These are phyloP conservation scores for Pachyseris speciosa DNA, from an alignment of 64 coral and sea anemone species.

Conservation along the genomic window DNA sequence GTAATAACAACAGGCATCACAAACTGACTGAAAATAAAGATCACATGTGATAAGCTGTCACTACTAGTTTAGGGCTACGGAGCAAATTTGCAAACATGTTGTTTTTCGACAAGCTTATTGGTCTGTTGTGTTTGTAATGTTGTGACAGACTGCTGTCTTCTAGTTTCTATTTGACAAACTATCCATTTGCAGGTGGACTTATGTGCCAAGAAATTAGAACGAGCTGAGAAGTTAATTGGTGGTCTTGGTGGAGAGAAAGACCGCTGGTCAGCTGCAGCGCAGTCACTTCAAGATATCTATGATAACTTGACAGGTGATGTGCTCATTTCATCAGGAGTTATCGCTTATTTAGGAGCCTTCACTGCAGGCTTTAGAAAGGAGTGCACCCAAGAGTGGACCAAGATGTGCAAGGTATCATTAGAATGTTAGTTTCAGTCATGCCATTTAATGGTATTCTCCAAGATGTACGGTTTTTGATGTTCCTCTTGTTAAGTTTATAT, in stretches of 20 bases:
- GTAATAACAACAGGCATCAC: no score
- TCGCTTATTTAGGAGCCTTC: conserved; percentile 98
- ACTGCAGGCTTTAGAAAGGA: conserved; percentile 96
- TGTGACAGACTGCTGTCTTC: background rate
- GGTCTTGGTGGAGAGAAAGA: conserved; percentile 99
- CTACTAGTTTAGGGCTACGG: no score
- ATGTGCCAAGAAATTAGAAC: conserved; percentile 94
- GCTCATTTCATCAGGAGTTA: conserved; percentile 96
- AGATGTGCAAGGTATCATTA: conserved; percentile 83
- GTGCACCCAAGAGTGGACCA: conserved; percentile 94
- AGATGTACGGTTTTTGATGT: no score
- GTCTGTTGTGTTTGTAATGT: no score
- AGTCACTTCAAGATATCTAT: conserved; percentile 88
- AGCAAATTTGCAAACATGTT: no score
- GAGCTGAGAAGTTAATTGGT: conserved; percentile 97
- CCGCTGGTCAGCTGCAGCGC: conserved; percentile 94
- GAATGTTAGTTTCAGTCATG: background rate
- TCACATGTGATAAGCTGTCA: no score
- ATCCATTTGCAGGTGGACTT: conserved; percentile 81
- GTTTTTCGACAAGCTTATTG: no score
- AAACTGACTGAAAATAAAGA: no score
- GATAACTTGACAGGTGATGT: conserved; percentile 99
- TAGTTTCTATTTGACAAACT: background rate
- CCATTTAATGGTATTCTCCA: no score
- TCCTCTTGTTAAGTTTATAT: no score